Evolutionary conservation across 2,113 vertebrate species (phyloP), one percentile per base, ranked within the genome.

Genomic region (Oxygymnocypris stewartii): DNA sequence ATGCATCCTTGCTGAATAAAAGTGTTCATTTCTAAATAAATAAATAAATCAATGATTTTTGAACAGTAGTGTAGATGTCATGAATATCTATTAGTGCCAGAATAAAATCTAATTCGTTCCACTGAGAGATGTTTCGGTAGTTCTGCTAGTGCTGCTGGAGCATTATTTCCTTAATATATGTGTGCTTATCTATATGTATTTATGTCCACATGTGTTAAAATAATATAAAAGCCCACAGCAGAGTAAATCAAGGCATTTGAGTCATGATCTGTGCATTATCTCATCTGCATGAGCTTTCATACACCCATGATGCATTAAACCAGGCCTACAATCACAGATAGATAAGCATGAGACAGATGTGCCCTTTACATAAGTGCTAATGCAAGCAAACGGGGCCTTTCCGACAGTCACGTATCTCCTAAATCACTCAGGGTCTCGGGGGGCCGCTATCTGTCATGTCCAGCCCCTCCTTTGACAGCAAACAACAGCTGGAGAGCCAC

Each of bases 401-500:
- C 49, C 4, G 23, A 71, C 82, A 74, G 82, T 75, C 69, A 81
- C 35, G 71, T 47, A 76, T 63, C n/a, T 76, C 42, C 69, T 51
- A 51, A 25, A 74, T 82, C 85, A 61, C 78, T 74, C 23, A n/a
- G 13, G 31, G 76, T 85, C 73, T 78, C 40, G 4, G 49, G 28
- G 49, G 81, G 69, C 67, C 65, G 4, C 31, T 40, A 54, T 51
- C 69, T 74, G 20, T 75, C 82, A 74, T 84, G 82, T 73, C 65
- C 51, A 81, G 85, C 85, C 13, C 35, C 67, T 63, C 40, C 78
- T 82, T 47, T 82, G 67, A 86, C 85, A 86, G 79, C 54, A 31
- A 81, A 75, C 80, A 35, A 76, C 85, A 82, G 54, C 79, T 86
- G 78, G 77, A 82, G 63, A 73, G 10, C 37, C 16, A 18, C 31